phyloP scores from a whole-genome alignment of 2,113 vertebrate species.

The Gracilinanus agilis region DNA sequence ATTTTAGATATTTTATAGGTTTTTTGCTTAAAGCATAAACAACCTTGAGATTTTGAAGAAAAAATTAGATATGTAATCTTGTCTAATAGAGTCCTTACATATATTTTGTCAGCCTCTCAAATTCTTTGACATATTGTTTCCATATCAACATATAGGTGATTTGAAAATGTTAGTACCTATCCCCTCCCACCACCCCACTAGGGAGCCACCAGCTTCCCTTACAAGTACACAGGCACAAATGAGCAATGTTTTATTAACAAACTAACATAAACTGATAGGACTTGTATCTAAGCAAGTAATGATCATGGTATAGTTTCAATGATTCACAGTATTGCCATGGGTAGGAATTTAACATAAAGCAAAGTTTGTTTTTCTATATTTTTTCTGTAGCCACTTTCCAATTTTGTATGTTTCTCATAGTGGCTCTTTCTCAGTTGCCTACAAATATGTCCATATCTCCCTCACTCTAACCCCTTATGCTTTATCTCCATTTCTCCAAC shows the following conservation, averaged over 20 bases:
- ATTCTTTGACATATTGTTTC: neutral
- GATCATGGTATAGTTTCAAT: neutral
- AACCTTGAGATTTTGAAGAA: constrained; percentile 7
- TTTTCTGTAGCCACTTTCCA: neutral
- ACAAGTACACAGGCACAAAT: neutral
- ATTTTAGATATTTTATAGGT: constrained; percentile 12
- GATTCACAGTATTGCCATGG: neutral
- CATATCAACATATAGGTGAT: neutral
- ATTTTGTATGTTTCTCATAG: neutral
- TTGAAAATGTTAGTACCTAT: neutral
- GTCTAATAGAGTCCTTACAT: neutral
- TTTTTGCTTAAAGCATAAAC: neutral
- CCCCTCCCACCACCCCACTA: neutral
- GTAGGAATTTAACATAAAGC: neutral
- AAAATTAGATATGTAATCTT: neutral
- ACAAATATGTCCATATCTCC: neutral
- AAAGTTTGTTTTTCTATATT: neutral
- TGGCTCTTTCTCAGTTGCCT: neutral
- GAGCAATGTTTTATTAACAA: neutral
- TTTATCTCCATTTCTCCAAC: neutral
- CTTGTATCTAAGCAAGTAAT: neutral
- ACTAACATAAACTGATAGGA: neutral
- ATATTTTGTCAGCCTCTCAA: neutral
- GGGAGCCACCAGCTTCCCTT: neutral
- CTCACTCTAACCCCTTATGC: neutral